Evolutionary conservation across 1,140 invertebrate species (phyloP).

Genomic region (Hyles vespertilio): DNA sequence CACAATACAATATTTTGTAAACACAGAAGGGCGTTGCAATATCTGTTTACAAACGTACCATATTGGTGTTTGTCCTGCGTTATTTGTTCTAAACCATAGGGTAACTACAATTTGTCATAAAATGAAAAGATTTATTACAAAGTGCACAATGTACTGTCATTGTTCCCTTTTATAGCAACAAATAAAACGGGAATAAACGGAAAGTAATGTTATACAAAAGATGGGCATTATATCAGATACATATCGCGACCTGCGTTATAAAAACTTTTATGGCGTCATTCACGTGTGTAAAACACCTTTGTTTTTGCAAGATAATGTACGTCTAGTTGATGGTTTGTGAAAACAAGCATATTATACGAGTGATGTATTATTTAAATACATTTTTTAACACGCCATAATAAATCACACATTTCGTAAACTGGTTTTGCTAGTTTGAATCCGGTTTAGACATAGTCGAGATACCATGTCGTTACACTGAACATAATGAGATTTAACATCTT

Average conservation of each 20-base stretch:
- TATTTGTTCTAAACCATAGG: constrained; percentile 71
- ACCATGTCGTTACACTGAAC: no score
- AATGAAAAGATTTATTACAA: constrained; percentile 72
- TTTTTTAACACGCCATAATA: no score
- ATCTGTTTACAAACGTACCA: constrained; percentile 60
- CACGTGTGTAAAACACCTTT: constrained; percentile 11
- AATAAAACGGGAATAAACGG: constrained; percentile 65
- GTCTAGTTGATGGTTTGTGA: no score
- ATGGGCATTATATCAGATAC: constrained; percentile 36
- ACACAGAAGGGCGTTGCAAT: constrained; percentile 45
- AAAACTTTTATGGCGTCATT: constrained; percentile 26
- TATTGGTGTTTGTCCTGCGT: constrained; percentile 50
- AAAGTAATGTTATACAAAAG: constrained; percentile 57
- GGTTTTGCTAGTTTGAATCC: no score
- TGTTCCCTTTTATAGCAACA: constrained; percentile 64
- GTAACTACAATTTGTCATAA: constrained; percentile 73
- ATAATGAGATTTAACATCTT: no score
- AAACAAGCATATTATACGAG: no score
- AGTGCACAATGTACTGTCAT: constrained; percentile 62
- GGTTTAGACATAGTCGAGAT: no score
- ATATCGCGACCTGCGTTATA: constrained; percentile 22
- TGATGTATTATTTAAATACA: no score
- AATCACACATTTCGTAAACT: no score
- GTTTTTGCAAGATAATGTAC: constrained; percentile 2
- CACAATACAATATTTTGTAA: constrained; percentile 50